phyloP scores from a whole-genome alignment of 2,888 invertebrate species.

The Steinernema carpocapsae region DNA sequence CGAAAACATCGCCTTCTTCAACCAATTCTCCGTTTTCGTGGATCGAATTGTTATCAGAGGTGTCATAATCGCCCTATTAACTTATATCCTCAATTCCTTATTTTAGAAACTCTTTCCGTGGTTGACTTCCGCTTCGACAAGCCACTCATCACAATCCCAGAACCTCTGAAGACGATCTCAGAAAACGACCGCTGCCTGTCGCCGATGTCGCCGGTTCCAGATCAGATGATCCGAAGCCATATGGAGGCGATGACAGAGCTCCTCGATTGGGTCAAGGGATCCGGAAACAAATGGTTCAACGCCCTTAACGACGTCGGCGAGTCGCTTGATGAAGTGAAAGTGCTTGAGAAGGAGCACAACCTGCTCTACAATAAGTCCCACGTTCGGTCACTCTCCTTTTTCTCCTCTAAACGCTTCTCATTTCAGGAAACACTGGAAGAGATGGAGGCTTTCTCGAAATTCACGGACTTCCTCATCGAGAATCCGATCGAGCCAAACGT shows the following conservation, averaged over 20 bases:
- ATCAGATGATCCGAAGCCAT: slow-evolving; percentile 40
- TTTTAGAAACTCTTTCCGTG: slow-evolving; percentile 1
- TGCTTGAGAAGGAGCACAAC: slow-evolving; percentile 79
- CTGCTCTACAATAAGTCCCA: slow-evolving; percentile 79
- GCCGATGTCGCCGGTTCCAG: neutral
- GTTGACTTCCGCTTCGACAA: slow-evolving; percentile 12
- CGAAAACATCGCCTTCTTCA: slow-evolving; percentile 6
- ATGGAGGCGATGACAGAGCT: slow-evolving; percentile 50
- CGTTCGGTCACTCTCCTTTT: no score
- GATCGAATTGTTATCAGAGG: slow-evolving; percentile 10
- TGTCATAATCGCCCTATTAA: neutral
- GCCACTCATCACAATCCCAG: neutral
- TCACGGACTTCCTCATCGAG: slow-evolving; percentile 11
- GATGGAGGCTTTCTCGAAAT: neutral
- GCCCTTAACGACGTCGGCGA: slow-evolving; percentile 78
- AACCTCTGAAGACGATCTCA: neutral
- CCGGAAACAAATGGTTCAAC: slow-evolving; percentile 79
- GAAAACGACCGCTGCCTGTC: neutral
- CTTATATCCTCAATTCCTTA: neutral
- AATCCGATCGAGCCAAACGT: neutral
- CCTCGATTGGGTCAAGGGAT: slow-evolving; percentile 71
- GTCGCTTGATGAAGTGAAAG: slow-evolving; percentile 77
- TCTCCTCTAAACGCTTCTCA: no score
- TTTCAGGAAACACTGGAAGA: slow-evolving; percentile 70
- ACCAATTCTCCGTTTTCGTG: slow-evolving; percentile 8